These are phyloP conservation scores for Sussaba pulchella DNA, from an alignment of 2,888 invertebrate genomes.

Conservation along the genomic window DNA sequence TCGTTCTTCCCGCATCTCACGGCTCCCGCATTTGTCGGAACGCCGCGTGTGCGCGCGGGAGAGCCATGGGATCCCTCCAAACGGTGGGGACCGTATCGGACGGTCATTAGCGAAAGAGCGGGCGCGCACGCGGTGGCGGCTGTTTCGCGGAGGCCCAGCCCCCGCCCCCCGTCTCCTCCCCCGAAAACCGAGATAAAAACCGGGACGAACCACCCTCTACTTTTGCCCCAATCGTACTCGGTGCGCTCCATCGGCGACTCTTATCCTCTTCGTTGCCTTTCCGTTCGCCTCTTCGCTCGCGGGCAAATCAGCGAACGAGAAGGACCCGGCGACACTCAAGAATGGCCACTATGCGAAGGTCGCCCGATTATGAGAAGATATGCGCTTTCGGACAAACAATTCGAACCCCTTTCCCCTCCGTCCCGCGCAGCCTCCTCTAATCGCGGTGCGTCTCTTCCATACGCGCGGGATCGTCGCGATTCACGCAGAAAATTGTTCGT, in stretches of 20 bases:
- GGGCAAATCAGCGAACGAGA: background rate
- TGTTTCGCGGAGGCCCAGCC: background rate
- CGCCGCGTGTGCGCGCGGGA: slow-evolving; percentile 44
- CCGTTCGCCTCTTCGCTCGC: slow-evolving; percentile 11
- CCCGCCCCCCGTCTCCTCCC: background rate
- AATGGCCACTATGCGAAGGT: slow-evolving; percentile 83
- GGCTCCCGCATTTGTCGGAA: slow-evolving; percentile 66
- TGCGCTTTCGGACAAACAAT: slow-evolving; percentile 61
- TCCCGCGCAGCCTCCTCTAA: slow-evolving; percentile 1
- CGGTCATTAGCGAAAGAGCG: slow-evolving; percentile 80
- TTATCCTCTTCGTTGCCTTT: slow-evolving; percentile 30
- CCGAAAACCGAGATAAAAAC: slow-evolving; percentile 78
- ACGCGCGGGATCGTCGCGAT: slow-evolving; percentile 22
- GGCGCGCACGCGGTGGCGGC: slow-evolving; percentile 66
- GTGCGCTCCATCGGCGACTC: slow-evolving; percentile 15
- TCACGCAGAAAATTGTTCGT: slow-evolving; percentile 42
- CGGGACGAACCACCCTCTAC: slow-evolving; percentile 77
- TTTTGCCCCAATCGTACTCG: slow-evolving; percentile 63
- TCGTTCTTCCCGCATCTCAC: slow-evolving; percentile 10
- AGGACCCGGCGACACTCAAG: slow-evolving; percentile 72
- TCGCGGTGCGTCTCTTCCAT: background rate
- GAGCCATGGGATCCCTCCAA: slow-evolving; percentile 65
- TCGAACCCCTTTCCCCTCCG: slow-evolving; percentile 5
- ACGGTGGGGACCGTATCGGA: slow-evolving; percentile 76
- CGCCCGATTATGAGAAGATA: slow-evolving; percentile 79